Evolutionary conservation across 2,888 invertebrate genomes (phyloP).

Genomic region (Sesia apiformis): DNA sequence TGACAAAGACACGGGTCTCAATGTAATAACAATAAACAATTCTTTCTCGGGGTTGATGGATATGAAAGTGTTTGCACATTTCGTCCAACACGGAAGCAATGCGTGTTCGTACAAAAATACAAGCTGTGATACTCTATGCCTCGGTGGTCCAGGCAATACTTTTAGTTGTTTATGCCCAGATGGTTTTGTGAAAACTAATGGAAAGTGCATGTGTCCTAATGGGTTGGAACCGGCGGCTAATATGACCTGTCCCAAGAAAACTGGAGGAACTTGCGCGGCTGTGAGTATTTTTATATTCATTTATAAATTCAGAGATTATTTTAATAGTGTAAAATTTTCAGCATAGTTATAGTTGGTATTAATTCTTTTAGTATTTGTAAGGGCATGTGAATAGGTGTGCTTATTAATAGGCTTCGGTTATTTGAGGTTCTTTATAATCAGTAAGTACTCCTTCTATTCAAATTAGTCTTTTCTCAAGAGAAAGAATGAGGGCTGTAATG

Average conservation of each 20-base stretch:
- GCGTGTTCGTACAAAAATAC: constrained; percentile 76
- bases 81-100: constrained; percentile 83
- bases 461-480: too few relatives aligned
- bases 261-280: constrained; percentile 22
- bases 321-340: too few relatives aligned
- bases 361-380: too few relatives aligned
- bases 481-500: too few relatives aligned
- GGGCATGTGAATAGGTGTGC: too few relatives aligned
- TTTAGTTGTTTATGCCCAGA: constrained; percentile 88
- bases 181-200: constrained; percentile 72
- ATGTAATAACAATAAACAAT: constrained; percentile 74
- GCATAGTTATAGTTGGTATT: too few relatives aligned
- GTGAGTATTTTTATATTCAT: background rate
- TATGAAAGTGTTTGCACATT: constrained; percentile 84
- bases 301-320: too few relatives aligned
- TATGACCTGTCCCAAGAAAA: constrained; percentile 79
- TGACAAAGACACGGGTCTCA: constrained; percentile 83
- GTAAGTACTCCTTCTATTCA: too few relatives aligned
- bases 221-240: constrained; percentile 76
- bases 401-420: too few relatives aligned
- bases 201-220: constrained; percentile 85
- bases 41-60: constrained; percentile 86
- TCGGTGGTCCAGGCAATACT: constrained; percentile 80
- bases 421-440: too few relatives aligned
- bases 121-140: constrained; percentile 84